These are phyloP conservation scores for Setipinna tenuifilis DNA, from an alignment of 2,797 vertebrate species.

Conservation along the genomic window DNA sequence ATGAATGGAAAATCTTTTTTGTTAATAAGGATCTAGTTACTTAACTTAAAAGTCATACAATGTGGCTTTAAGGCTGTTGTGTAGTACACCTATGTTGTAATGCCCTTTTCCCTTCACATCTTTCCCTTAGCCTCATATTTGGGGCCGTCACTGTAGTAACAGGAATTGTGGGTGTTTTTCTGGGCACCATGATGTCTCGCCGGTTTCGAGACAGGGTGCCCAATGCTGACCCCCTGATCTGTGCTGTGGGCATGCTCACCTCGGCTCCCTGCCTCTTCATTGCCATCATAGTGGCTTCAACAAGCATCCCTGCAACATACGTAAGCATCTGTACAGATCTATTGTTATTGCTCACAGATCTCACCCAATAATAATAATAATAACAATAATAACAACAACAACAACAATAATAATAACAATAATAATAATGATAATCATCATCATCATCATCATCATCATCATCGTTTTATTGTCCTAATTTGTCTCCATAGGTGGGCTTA, in stretches of 20 bases:
- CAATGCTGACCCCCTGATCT: conserved; percentile 86
- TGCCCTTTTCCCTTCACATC: conserved; percentile 30
- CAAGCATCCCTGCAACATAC: conserved; percentile 78
- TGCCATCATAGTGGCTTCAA: conserved; percentile 77
- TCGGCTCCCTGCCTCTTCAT: conserved; percentile 81
- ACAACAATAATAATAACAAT: too few species aligned
- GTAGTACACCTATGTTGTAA: background rate
- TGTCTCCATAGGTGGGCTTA: conserved; percentile 17
- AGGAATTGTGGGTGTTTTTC: conserved; percentile 81
- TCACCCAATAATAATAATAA: background rate
- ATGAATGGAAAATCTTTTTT: too few species aligned
- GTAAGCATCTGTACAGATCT: conserved; percentile 71
- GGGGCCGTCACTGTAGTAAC: conserved; percentile 83
- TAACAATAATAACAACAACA: too few species aligned
- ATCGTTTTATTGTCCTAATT: too few species aligned
- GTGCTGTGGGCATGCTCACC: conserved; percentile 82
- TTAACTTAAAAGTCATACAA: too few species aligned
- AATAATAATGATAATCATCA: too few species aligned
- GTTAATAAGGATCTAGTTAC: too few species aligned
- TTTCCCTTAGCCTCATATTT: conserved; percentile 81
- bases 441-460: too few species aligned
- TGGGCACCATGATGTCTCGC: conserved; percentile 78
- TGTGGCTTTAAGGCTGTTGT: too few species aligned
- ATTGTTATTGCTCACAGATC: background rate
- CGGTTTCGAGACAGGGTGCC: conserved; percentile 73